Evolutionary conservation across 2,888 invertebrate species (phyloP).

Genomic region (Heliothis peltigera): DNA sequence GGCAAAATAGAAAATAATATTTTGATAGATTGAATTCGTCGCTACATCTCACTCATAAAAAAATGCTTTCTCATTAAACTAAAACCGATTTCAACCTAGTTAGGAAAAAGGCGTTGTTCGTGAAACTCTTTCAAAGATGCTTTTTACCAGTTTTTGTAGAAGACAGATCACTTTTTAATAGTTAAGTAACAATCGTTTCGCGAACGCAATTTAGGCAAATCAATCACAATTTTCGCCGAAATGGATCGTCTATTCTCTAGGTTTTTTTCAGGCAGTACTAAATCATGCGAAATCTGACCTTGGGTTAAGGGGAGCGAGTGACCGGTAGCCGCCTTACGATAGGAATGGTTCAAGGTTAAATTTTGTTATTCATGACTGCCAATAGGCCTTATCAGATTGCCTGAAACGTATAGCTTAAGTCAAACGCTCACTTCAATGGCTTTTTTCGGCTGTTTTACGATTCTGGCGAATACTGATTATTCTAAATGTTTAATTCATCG

Average conservation of each 20-base stretch:
- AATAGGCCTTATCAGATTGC: slow-evolving; percentile 81
- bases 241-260: slow-evolving; percentile 2
- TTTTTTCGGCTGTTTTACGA: slow-evolving; percentile 24
- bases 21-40: neutral
- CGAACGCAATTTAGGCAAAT: slow-evolving; percentile 16
- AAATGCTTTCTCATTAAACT: neutral
- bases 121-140: slow-evolving; percentile 4
- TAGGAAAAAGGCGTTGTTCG: neutral
- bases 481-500: neutral
- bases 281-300: slow-evolving; percentile 68
- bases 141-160: slow-evolving; percentile 18
- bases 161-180: slow-evolving; percentile 32
- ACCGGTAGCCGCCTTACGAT: slow-evolving; percentile 55
- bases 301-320: slow-evolving; percentile 69
- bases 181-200: slow-evolving; percentile 11
- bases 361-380: slow-evolving; percentile 81
- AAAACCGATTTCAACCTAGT: neutral
- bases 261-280: slow-evolving; percentile 17
- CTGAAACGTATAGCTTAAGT: slow-evolving; percentile 61
- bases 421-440: slow-evolving; percentile 57
- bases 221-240: slow-evolving; percentile 3
- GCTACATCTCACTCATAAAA: neutral
- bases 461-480: neutral
- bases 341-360: slow-evolving; percentile 80
- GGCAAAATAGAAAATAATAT: too few species aligned